Base-by-base conservation (phyloP, 2,113 vertebrate genomes). In the Charina bottae region DNA sequence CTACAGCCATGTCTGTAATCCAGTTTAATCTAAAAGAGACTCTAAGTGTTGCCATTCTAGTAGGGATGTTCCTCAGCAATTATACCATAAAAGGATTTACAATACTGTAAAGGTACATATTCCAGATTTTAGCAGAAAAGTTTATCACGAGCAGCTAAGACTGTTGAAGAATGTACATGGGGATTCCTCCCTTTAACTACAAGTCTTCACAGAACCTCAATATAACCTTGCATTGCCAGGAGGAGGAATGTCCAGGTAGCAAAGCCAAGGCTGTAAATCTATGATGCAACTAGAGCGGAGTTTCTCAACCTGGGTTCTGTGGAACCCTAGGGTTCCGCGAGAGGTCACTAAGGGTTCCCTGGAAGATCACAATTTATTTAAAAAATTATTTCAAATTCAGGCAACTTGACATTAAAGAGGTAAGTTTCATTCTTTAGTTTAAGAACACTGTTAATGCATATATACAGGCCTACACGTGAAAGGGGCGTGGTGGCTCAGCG, bases 11-110 rank as follows among this genome's bases (percentile, higher is more conserved):
- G 87, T 87, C 21, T 87, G 6, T 92, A 90, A 91, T 84, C 23
- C 95, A 95, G 91, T 37, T 92, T 93, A 23, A 46, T 92, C 59
- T 72, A 95, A 89, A 88, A 92, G 93, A 89, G 83, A 91, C 6
- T 42, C 92, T 92, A 83, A 72, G 92, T 26, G 95, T 89, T 54
- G 54, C 15, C 95, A 2, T 92, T 55, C 92, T 90, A 92, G 42
- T 95, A 94, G 87, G 68, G 87, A 42, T 94, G 90, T 85, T 92
- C 92, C 94, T 94, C 24, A 94, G 92, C 95, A 90, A 96, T 96
- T 94, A 93, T 94, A 89, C 90, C 24, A 88, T 90, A 90, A 89
- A 92, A 92, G 95, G 94, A 92, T 94, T 92, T 93, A 95, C 87
- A 91, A 54, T 93, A 58, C 28, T 60, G 58, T 55, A 95, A 89